Conservation (phyloP, 2,113 vertebrate species). For the Hassar affinis region DNA sequence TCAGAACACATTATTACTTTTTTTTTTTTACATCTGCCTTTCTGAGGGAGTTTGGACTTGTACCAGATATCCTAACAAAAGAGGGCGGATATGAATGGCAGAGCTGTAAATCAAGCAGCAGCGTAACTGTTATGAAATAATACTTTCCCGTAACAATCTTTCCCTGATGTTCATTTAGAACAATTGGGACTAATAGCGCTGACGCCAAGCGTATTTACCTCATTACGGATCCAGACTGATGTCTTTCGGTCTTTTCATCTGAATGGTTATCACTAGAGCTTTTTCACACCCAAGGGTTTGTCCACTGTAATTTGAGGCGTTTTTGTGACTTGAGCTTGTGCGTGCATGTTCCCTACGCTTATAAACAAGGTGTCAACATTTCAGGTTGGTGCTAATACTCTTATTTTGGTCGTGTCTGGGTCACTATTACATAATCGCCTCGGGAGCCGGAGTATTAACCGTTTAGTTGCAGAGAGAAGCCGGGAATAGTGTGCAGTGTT, state of each 20-base stretch:
- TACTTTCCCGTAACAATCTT: not conserved
- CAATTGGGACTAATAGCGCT: not conserved
- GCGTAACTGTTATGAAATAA: conserved; percentile 9
- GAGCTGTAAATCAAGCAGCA: conserved; percentile 23
- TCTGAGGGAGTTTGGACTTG: not conserved
- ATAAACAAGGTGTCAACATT: conserved; percentile 50
- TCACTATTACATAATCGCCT: conserved; percentile 19
- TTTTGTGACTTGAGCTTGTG: conserved; percentile 32
- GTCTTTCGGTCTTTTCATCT: conserved; percentile 1
- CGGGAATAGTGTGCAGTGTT: not conserved
- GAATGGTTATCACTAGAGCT: not conserved
- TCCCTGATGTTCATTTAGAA: not conserved
- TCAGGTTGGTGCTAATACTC: conserved; percentile 28
- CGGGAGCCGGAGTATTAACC: not conserved
- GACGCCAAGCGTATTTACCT: not conserved
- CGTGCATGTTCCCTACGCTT: conserved; percentile 28
- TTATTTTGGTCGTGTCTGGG: conserved; percentile 30
- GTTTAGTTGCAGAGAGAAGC: not conserved
- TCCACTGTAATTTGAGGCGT: conserved; percentile 41
- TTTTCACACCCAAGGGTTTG: conserved; percentile 37
- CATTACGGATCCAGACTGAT: not conserved
- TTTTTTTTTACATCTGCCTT: not conserved
- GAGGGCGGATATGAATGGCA: conserved; percentile 19
- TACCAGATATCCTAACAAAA: conserved; percentile 18
- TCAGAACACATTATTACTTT: not conserved